Base-by-base conservation (phyloP, 2,797 vertebrate species). In the Pseudomugil tenellus region DNA sequence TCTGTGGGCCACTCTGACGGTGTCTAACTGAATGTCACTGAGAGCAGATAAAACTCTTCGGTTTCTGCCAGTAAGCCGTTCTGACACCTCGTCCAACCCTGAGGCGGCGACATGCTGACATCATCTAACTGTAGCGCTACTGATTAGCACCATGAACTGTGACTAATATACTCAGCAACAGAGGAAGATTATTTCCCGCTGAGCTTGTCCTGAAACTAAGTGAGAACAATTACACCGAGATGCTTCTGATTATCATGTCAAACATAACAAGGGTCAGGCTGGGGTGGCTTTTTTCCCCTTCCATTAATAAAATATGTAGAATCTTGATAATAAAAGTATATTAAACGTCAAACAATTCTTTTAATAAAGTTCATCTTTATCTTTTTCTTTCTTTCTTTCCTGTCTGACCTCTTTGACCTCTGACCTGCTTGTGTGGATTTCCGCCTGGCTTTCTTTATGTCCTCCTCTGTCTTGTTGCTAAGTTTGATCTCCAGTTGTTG, bases 381-480 rank as follows among this genome's bases (percentile, higher is more conserved):
- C 4, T 37, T 37, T 37, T 13, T 37, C 35, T 14, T 13, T 37
- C 35, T 14, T 37, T 37, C 35, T 14, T 37, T 11, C 10, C 35
- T 23, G n/a, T 3, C 46, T 4, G 48, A 4, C 9, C 1, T 6
- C 21, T 0, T 48, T 28, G 62, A 67, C 43, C 21, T 78, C 96
- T 93, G 84, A 99, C 98, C 98, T 19, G 97, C 97, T 92, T 99
- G 97, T 0, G 98, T 99, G 78, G 98, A 99, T 96, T 99, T 99
- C 87, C 97, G 57, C 16, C 97, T 91, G 0, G 98, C 97, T 80
- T 99, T 99, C 89, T 99, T 99, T 72, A 99, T 99, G 81, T 99
- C 98, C 80, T 98, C 98, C 83, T 99, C 98, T 0, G 96, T 96
- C 87, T 99, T 99, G 94, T 99, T 98, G 93, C 95, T 98, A 75